Conservation (phyloP, 2,888 invertebrate genomes). For the Volucella zonaria region DNA sequence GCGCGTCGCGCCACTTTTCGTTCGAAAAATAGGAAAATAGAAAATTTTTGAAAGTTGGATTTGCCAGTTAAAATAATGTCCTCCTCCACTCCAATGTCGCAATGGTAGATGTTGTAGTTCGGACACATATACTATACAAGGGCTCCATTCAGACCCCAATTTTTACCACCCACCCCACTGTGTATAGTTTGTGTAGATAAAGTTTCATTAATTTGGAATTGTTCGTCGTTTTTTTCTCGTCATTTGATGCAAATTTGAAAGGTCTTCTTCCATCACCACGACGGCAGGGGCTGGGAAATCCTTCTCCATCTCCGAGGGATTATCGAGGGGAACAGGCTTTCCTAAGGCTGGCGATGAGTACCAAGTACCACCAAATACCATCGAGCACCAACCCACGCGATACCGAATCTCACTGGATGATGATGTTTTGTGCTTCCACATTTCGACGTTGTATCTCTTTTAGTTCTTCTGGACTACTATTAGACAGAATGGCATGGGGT, state of each 20-base stretch:
- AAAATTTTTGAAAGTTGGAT: constrained; percentile 66
- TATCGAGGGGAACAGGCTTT: constrained; percentile 12
- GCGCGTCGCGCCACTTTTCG: constrained; percentile 3
- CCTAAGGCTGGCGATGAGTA: constrained; percentile 35
- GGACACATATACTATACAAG: constrained; percentile 30
- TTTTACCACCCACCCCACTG: neutral
- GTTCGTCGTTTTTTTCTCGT: constrained; percentile 63
- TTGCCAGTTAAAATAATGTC: constrained; percentile 67
- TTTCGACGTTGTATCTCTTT: constrained; percentile 64
- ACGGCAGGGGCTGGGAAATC: neutral
- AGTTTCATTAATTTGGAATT: constrained; percentile 71
- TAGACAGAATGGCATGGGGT: no score
- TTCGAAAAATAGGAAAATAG: constrained; percentile 24
- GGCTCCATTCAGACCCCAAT: neutral
- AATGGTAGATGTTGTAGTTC: constrained; percentile 45
- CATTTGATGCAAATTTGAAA: constrained; percentile 71
- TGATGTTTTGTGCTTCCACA: constrained; percentile 59
- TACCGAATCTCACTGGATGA: constrained; percentile 58
- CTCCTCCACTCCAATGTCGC: neutral
- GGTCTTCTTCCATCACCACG: constrained; percentile 32
- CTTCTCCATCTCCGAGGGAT: constrained; percentile 16
- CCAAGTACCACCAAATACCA: neutral
- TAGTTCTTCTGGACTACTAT: constrained; percentile 37
- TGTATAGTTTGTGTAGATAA: constrained; percentile 19
- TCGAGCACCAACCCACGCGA: constrained; percentile 13